Base-by-base conservation (phyloP, 2,888 invertebrate genomes). In the Cheilosia urbana region DNA sequence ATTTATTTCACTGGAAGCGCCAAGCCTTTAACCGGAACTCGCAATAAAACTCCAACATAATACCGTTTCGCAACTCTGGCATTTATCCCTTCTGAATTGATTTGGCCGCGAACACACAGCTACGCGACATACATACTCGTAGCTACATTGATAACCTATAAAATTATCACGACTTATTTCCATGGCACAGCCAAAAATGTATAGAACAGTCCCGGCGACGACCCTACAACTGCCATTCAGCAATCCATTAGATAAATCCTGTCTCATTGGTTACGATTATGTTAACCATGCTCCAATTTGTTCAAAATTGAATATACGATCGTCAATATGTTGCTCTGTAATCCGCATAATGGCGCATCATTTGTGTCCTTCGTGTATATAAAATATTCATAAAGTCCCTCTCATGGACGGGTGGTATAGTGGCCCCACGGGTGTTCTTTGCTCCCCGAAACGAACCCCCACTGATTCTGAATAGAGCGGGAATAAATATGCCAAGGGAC, bases 251-350 rank as follows among this genome's bases (percentile, higher is more conserved):
- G 81, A 85, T 85, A 85, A 85, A 85, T 85, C 85, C 81, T 72
- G 85, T 85, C 85, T 81, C 85, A 85, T 85, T 85, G 85, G 76
- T 81, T 85, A 85, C 85, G 85, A 85, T 85, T 85, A 85, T 76
- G 85, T 76, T 85, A 85, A 85, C 85, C 85, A 85, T 85, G 81
- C 76, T 85, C 85, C 85, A 85, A 85, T 85, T 85, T 85, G 85
- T 85, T 85, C 85, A 85, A 85, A 85, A 85, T 85, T 85, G 85
- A 85, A 85, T 77, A 85, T 85, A 85, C 72, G 80, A 81, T 81
- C 85, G 85, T 85, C 85, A 85, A 85, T 85, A 85, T 85, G 85
- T 81, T 85, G 81, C 76, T 81, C 68, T 72, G 81, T 85, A 85
- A 85, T 85, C 85, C 85, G 80, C 81, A 85, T 85, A 85, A 85